Conservation (phyloP, 2,888 invertebrate species). For the Protonemura montana region DNA sequence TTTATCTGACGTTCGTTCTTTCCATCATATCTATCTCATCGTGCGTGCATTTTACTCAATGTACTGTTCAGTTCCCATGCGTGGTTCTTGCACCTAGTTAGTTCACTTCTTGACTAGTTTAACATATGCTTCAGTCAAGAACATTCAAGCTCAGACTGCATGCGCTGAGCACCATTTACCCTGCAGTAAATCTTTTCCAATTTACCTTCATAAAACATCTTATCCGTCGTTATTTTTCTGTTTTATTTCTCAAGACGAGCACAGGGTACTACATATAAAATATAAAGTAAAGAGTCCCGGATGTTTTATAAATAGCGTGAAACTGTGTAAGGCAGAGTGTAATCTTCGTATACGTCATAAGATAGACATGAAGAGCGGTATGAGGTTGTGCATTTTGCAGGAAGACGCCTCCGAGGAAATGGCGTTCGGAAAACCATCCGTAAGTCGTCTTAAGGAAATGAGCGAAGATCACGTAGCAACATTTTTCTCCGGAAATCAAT, state of each 20-base stretch:
- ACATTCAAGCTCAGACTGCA: neutral
- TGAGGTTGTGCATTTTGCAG: neutral
- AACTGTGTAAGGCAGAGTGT: neutral
- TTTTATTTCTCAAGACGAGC: neutral
- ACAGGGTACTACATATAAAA: neutral
- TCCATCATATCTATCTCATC: neutral
- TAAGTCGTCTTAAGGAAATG: constrained; percentile 12
- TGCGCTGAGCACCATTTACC: neutral
- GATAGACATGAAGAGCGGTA: neutral
- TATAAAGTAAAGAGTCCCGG: neutral
- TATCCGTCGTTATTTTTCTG: neutral
- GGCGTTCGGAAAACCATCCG: neutral
- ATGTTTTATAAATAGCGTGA: neutral
- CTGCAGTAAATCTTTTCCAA: constrained; percentile 7
- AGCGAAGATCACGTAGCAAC: neutral
- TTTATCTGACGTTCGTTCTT: neutral
- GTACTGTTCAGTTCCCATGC: neutral
- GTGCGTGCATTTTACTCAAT: neutral
- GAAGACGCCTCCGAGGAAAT: neutral
- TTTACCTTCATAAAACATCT: neutral
- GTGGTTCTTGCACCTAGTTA: neutral
- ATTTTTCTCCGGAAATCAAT: constrained; percentile 3
- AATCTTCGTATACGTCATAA: constrained; percentile 2
- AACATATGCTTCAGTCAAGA: neutral
- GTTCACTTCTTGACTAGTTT: neutral